A percentile compares a stretch with the other conserved stretches of the same genome.
Evolutionary conservation across 2,888 invertebrate species (phyloP).

Genomic region (Gymnosoma rotundatum): DNA sequence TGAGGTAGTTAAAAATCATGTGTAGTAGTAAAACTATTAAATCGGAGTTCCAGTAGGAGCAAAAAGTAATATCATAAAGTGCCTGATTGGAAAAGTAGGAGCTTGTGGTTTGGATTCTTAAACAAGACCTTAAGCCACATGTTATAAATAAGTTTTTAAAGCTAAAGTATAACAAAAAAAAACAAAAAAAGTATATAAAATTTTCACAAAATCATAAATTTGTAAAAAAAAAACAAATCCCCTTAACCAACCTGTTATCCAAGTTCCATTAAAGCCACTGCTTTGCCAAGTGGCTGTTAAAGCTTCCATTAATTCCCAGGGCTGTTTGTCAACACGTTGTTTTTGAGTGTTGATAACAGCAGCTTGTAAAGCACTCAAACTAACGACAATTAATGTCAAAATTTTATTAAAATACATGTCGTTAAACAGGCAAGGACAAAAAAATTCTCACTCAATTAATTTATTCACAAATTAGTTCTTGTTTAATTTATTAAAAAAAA

Average conservation of each 20-base stretch:
- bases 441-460: background rate
- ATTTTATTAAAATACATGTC: slow-evolving; percentile 50
- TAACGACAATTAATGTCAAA: slow-evolving; percentile 44
- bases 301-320: slow-evolving; percentile 78
- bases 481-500: background rate
- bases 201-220: too few species aligned
- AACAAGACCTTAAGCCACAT: too few species aligned
- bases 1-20: too few species aligned
- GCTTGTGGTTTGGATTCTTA: too few species aligned
- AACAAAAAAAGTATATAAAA: too few species aligned
- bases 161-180: too few species aligned
- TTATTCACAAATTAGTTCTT: slow-evolving; percentile 17
- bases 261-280: slow-evolving; percentile 84
- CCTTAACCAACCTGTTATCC: slow-evolving; percentile 85
- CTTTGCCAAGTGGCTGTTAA: slow-evolving; percentile 74
- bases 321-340: slow-evolving; percentile 68
- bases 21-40: too few species aligned
- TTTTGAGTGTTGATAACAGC: slow-evolving; percentile 16
- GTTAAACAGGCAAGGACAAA: background rate
- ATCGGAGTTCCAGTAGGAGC: too few species aligned
- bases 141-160: too few species aligned
- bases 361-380: slow-evolving; percentile 21
- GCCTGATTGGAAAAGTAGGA: too few species aligned
- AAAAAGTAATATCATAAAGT: too few species aligned
- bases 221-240: too few species aligned